These are phyloP conservation scores for Antrozous pallidus DNA, from an alignment of 2,797 vertebrate genomes.

Conservation along the genomic window DNA sequence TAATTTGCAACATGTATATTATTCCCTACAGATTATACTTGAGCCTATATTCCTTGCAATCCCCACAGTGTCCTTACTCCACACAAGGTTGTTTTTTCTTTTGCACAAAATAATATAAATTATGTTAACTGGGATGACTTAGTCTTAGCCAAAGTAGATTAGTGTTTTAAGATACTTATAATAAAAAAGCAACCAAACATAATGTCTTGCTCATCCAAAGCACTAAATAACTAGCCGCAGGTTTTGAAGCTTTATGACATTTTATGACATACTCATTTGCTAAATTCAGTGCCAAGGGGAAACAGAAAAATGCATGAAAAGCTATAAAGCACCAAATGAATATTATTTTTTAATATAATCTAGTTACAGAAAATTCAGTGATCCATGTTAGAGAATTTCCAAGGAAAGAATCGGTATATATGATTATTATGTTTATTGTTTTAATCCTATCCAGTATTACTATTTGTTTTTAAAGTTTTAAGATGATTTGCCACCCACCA, in stretches of 20 bases:
- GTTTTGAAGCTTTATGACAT: background rate
- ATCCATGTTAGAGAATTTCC: background rate
- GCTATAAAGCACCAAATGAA: background rate
- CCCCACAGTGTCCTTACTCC: background rate
- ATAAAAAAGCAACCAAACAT: conserved; percentile 10
- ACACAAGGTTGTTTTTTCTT: background rate
- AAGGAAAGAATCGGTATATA: conserved; percentile 1
- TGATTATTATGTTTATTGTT: background rate
- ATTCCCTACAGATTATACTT: background rate
- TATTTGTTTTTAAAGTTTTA: background rate
- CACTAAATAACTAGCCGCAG: background rate
- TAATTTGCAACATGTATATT: background rate
- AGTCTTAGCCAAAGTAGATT: background rate
- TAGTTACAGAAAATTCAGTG: background rate
- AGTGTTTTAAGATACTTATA: conserved; percentile 32
- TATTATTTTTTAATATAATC: conserved; percentile 1
- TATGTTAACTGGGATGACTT: background rate
- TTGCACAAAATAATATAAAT: background rate
- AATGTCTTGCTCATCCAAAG: background rate
- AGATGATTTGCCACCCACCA: background rate
- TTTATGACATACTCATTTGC: background rate
- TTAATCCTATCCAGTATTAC: background rate
- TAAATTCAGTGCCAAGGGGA: conserved; percentile 14
- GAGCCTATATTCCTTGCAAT: background rate
- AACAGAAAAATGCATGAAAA: background rate